Base-by-base conservation (phyloP, 2,797 vertebrate species). In the Gadopsis bispinosus region DNA sequence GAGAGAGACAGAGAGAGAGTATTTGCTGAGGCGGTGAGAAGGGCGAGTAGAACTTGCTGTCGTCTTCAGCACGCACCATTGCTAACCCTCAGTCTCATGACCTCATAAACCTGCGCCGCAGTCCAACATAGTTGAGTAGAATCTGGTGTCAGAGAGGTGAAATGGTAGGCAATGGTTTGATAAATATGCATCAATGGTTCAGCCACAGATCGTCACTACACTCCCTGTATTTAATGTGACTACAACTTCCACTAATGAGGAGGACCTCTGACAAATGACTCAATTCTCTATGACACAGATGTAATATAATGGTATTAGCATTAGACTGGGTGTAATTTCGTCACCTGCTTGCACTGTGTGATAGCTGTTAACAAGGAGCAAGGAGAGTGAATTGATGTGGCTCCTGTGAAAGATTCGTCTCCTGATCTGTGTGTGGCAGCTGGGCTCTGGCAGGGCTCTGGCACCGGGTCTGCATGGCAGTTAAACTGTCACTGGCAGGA, bases 401-500 rank as follows among this genome's bases (percentile, higher is more conserved):
- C 80, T 84, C 63, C 76, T 71, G 75, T 83, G 70, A 83, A 4
- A 84, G 86, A 87, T 88, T 69, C 1, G 54, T 59, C 75, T 86
- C 61, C 86, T 83, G 87, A 91, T 92, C 76, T 91, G 90, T 81
- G 79, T 48, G 87, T 88, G 89, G 91, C 91, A 93, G 88, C 90
- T 91, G 89, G 81, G 88, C 84, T 88, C 80, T 81, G 85, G 87
- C 88, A 85, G 64, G 66, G 69, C 71, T 87, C 69, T 90, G 88
- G 87, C 87, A 89, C 54, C 51, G 43, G 41, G 60, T 72, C 86
- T 67, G 75, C 71, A 41, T 78, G 90, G 91, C 92, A 93, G 94
- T 94, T 94, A 91, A 94, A 94, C 93, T 91, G 94, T 91, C 94
- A 82, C 75, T 82, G 80, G 82, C 89, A 92, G 85, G 90, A 91